Conservation (phyloP, 1,140 invertebrate species). For the Eriosoma lanigerum region DNA sequence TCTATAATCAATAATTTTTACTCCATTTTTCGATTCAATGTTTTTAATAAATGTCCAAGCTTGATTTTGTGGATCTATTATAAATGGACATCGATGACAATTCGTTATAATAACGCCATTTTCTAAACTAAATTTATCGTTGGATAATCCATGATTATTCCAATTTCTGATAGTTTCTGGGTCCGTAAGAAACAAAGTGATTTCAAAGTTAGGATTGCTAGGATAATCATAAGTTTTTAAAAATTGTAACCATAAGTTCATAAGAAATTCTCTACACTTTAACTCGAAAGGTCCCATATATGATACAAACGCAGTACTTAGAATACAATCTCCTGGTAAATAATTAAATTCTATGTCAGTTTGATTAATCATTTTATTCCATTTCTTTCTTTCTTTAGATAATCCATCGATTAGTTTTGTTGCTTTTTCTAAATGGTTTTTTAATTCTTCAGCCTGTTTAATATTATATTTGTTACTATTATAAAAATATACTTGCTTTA, state of each 20-base stretch:
- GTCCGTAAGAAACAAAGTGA: slow-evolving; percentile 69
- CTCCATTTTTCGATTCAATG: slow-evolving; percentile 82
- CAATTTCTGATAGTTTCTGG: slow-evolving; percentile 80
- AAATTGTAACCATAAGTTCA: slow-evolving; percentile 66
- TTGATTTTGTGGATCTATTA: slow-evolving; percentile 94
- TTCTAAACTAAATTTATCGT: slow-evolving; percentile 88
- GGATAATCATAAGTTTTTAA: background rate
- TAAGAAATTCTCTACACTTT: slow-evolving; percentile 72
- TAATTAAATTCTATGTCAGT: slow-evolving; percentile 66
- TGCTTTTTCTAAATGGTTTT: slow-evolving; percentile 72
- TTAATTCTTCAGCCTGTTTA: slow-evolving; percentile 65
- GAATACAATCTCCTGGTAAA: slow-evolving; percentile 74
- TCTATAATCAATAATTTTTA: slow-evolving; percentile 80
- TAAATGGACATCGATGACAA: slow-evolving; percentile 84
- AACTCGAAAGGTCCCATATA: slow-evolving; percentile 83
- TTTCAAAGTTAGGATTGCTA: slow-evolving; percentile 73
- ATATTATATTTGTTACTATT: slow-evolving; percentile 36
- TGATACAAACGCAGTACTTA: slow-evolving; percentile 78
- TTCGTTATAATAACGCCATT: slow-evolving; percentile 90
- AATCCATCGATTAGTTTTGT: slow-evolving; percentile 71
- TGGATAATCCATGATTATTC: slow-evolving; percentile 86
- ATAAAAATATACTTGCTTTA: background rate
- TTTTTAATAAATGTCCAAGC: slow-evolving; percentile 95
- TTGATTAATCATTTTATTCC: slow-evolving; percentile 72
- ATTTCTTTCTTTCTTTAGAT: slow-evolving; percentile 74